Conservation (phyloP, 2,888 invertebrate species). For the Mythimna impura region DNA sequence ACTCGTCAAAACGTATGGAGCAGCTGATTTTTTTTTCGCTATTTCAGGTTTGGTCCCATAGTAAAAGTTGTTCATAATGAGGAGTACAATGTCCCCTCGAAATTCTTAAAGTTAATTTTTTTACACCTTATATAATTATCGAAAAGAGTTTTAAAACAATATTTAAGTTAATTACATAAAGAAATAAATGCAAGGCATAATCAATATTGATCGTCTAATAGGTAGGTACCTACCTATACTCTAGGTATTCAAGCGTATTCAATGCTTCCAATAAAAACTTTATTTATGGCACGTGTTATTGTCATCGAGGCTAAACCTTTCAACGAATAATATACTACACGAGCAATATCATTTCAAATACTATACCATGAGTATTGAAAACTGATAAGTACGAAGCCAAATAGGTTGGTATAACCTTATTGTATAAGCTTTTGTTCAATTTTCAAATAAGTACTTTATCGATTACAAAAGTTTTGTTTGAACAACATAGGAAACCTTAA, state of each 20-base stretch:
- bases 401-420: neutral
- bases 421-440: conserved; percentile 8
- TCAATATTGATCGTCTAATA: neutral
- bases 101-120: too few species aligned
- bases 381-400: neutral
- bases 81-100: too few species aligned
- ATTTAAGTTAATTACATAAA: neutral
- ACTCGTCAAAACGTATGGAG: too few species aligned
- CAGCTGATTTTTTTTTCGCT: too few species aligned
- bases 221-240: too few species aligned
- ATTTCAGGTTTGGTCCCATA: too few species aligned
- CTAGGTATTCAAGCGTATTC: neutral
- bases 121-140: too few species aligned
- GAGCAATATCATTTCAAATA: neutral
- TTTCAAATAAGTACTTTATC: conserved; percentile 7
- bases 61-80: too few species aligned
- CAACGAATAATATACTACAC: neutral
- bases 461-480: conserved; percentile 2
- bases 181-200: neutral
- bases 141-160: neutral
- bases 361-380: neutral
- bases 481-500: neutral
- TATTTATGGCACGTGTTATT: neutral
- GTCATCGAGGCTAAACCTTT: neutral
- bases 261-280: neutral